A percentile compares a stretch with the other conserved stretches of the same genome.
Evolutionary conservation across 2,888 invertebrate genomes (phyloP).

Genomic region (Eupithecia dodoneata): DNA sequence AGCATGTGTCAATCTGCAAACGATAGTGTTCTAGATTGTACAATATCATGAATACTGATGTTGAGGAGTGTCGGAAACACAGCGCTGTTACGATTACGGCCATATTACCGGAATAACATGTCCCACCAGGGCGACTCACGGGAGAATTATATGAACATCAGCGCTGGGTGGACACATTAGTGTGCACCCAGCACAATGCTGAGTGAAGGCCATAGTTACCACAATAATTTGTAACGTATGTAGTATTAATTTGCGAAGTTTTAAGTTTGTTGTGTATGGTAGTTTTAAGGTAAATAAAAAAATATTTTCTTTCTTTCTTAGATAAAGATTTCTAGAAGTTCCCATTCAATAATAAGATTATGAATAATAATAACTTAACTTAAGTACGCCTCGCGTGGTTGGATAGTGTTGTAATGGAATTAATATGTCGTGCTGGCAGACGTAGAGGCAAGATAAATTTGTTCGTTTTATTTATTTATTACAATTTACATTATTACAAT

Average conservation of each 20-base stretch:
- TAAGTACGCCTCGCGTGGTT: neutral
- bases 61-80: slow-evolving; percentile 66
- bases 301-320: too few relatives aligned
- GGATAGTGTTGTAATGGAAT: neutral
- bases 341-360: neutral
- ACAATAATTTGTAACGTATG: too few relatives aligned
- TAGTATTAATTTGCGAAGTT: too few relatives aligned
- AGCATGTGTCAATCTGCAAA: neutral
- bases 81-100: slow-evolving; percentile 57
- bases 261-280: too few relatives aligned
- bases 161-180: too few relatives aligned
- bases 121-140: slow-evolving; percentile 39
- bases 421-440: neutral
- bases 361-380: neutral
- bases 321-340: neutral
- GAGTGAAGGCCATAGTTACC: too few relatives aligned
- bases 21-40: slow-evolving; percentile 38
- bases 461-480: too few relatives aligned
- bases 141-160: neutral
- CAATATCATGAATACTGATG: slow-evolving; percentile 53
- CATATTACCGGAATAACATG: slow-evolving; percentile 61
- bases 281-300: too few relatives aligned
- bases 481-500: too few relatives aligned
- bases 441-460: too few relatives aligned
- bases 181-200: too few relatives aligned